phyloP scores from a whole-genome alignment of 2,888 invertebrate genomes.

The Plagodis pulveraria region DNA sequence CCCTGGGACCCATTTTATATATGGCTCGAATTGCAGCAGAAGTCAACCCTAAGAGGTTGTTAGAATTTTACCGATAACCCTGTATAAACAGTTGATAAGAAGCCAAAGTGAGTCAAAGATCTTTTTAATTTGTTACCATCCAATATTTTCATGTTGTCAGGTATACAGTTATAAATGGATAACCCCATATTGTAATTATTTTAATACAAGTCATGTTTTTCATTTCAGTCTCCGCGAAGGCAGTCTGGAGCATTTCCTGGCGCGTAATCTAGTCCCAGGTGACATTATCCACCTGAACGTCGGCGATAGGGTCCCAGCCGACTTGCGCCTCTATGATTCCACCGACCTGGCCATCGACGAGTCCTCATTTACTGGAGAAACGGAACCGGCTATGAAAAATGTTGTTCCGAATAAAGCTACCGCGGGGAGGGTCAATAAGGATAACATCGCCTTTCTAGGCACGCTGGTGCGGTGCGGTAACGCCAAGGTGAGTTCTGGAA shows the following conservation, averaged over 20 bases:
- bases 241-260: constrained; percentile 94
- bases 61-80: too few species aligned
- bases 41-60: too few species aligned
- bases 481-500: constrained; percentile 89
- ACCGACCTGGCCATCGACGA: constrained; percentile 98
- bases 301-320: constrained; percentile 98
- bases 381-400: constrained; percentile 94
- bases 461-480: constrained; percentile 97
- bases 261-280: constrained; percentile 98
- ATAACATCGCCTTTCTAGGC: constrained; percentile 98
- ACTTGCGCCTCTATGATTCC: constrained; percentile 96
- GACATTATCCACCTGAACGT: constrained; percentile 96
- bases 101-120: too few species aligned
- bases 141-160: too few species aligned
- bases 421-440: constrained; percentile 88
- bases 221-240: constrained; percentile 92
- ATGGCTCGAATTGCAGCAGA: too few species aligned
- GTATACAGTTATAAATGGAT: too few species aligned
- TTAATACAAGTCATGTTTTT: background rate
- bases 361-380: constrained; percentile 99
- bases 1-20: too few species aligned
- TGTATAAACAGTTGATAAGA: too few species aligned
- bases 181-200: too few species aligned
- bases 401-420: constrained; percentile 87
- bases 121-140: too few species aligned